Percentiles rank a stretch among this genome's conserved stretches.
These are phyloP conservation scores for Leptinotarsa texana DNA, from an alignment of 1,140 invertebrate genomes.

Conservation along the genomic window DNA sequence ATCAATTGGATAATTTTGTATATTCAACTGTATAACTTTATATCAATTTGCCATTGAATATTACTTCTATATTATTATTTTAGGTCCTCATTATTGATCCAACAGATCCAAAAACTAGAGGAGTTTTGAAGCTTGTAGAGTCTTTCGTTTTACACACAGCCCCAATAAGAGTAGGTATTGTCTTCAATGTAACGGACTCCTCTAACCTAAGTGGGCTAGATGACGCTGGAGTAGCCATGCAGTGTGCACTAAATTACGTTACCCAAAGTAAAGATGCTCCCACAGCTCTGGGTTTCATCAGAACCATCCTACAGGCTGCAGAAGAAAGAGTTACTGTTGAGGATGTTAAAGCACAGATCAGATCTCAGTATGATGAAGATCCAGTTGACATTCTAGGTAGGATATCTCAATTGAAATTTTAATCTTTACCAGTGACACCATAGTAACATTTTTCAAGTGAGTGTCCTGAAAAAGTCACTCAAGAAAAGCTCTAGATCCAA, in stretches of 20 bases:
- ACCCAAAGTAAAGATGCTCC: conserved; percentile 66
- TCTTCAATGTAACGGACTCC: conserved; percentile 70
- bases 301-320: conserved; percentile 34
- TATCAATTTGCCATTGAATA: too few relatives aligned
- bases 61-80: conserved; percentile 36
- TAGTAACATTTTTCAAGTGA: too few relatives aligned
- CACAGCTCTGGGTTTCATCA: conserved; percentile 42
- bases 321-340: conserved; percentile 59
- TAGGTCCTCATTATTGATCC: conserved; percentile 90
- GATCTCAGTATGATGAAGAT: conserved; percentile 70
- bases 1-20: too few relatives aligned
- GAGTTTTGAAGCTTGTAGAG: conserved; percentile 85
- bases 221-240: conserved; percentile 81
- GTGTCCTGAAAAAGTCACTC: too few relatives aligned
- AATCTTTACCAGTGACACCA: too few relatives aligned
- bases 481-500: too few relatives aligned
- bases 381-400: conserved; percentile 68
- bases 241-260: conserved; percentile 93
- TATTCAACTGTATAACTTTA: too few relatives aligned
- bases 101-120: conserved; percentile 66
- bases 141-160: conserved; percentile 90
- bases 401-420: neutral
- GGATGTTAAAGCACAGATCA: conserved; percentile 73
- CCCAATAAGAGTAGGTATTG: conserved; percentile 85
- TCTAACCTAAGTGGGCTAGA: conserved; percentile 64